Conservation (phyloP, 2,797 vertebrate species). For the Oreortyx pictus region DNA sequence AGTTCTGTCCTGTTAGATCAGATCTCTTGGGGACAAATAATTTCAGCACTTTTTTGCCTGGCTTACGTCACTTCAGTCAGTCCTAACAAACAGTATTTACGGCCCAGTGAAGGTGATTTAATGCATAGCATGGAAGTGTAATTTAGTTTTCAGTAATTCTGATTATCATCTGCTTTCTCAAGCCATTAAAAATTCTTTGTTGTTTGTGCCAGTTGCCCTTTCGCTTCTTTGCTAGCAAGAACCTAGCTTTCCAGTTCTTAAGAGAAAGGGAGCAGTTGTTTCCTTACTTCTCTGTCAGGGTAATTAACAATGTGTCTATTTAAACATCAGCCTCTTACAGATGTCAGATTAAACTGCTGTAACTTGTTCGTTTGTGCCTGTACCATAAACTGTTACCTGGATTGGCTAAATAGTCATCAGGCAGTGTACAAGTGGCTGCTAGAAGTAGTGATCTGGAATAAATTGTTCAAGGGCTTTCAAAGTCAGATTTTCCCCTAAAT, state of each 20-base stretch:
- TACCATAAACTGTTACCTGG: conserved; percentile 4
- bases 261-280: not conserved
- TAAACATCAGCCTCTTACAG: not conserved
- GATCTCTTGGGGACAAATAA: not conserved
- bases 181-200: not conserved
- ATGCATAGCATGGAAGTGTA: not conserved
- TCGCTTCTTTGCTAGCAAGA: not conserved
- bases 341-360: conserved; percentile 3
- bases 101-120: not conserved
- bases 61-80: not conserved
- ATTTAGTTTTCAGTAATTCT: not conserved
- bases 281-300: not conserved
- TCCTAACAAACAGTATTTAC: not conserved
- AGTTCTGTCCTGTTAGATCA: not conserved
- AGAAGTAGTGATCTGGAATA: not conserved
- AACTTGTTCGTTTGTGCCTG: not conserved
- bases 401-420: not conserved
- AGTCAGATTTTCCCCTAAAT: not conserved
- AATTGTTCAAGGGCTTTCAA: not conserved
- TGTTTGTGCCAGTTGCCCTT: not conserved
- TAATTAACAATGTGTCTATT: not conserved
- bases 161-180: not conserved
- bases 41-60: not conserved
- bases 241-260: not conserved
- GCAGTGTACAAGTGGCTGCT: not conserved